phyloP scores from a whole-genome alignment of 2,888 invertebrate species.

The Lepidochitona cinerea region DNA sequence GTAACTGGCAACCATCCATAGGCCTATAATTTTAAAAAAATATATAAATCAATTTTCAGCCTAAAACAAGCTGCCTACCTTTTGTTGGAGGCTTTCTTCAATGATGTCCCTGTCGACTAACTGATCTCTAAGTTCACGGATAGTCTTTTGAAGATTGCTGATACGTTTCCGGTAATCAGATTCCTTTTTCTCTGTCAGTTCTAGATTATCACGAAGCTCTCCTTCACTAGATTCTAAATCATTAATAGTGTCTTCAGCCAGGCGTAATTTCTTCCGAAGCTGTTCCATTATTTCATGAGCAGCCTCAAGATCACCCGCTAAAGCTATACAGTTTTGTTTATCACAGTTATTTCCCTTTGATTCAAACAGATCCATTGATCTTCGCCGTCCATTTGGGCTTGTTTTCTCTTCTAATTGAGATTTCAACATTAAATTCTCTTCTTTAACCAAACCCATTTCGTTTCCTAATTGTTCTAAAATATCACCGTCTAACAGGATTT shows the following conservation, averaged over 20 bases:
- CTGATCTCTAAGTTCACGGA: conserved; percentile 53
- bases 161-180: conserved; percentile 44
- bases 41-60: too few species aligned
- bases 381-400: not conserved
- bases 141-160: conserved; percentile 40
- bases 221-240: conserved; percentile 54
- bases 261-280: conserved; percentile 49
- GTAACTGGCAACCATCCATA: too few species aligned
- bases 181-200: conserved; percentile 46
- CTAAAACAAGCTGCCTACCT: too few species aligned
- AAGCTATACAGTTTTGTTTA: conserved; percentile 45
- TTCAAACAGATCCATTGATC: not conserved
- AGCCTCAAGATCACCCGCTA: conserved; percentile 50
- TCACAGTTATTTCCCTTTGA: not conserved
- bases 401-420: not conserved
- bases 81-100: conserved; percentile 50
- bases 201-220: conserved; percentile 46
- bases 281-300: conserved; percentile 50
- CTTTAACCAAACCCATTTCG: conserved; percentile 15
- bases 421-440: conserved; percentile 9
- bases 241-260: conserved; percentile 55
- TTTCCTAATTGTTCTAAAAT: conserved; percentile 6
- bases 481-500: conserved; percentile 9
- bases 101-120: conserved; percentile 50
- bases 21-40: too few species aligned